phyloP scores from a whole-genome alignment of 2,888 invertebrate species.

The Protodeltote pygarga region DNA sequence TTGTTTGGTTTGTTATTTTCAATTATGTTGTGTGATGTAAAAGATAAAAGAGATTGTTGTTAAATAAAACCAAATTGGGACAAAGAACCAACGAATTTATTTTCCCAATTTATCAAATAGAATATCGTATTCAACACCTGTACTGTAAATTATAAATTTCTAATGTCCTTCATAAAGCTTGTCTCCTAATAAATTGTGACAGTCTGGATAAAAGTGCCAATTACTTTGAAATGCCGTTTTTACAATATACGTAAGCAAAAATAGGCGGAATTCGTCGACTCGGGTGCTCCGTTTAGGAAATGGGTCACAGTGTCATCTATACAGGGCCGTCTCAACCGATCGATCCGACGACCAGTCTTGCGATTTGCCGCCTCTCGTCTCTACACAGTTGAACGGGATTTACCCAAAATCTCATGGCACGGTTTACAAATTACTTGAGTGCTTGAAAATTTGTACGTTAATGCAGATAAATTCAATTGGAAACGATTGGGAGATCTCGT shows the following conservation, averaged over 20 bases:
- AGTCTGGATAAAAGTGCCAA: slow-evolving; percentile 1
- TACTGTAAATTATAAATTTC: no score
- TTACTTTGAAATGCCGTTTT: slow-evolving; percentile 14
- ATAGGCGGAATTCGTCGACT: slow-evolving; percentile 47
- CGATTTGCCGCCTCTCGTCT: slow-evolving; percentile 35
- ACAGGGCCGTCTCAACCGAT: slow-evolving; percentile 57
- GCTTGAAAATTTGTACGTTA: slow-evolving; percentile 42
- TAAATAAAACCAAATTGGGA: no score
- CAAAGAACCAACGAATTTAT: no score
- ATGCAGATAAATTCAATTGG: slow-evolving; percentile 43
- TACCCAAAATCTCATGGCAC: slow-evolving; percentile 41
- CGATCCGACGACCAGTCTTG: slow-evolving; percentile 60
- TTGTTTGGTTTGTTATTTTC: background rate
- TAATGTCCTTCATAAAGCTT: slow-evolving; percentile 5
- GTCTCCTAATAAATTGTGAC: background rate
- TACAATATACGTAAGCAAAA: slow-evolving; percentile 40
- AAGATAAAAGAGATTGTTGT: no score
- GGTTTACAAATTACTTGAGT: slow-evolving; percentile 51
- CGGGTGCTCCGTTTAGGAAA: slow-evolving; percentile 68
- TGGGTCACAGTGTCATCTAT: slow-evolving; percentile 75
- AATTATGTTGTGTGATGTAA: background rate
- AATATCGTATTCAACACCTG: background rate
- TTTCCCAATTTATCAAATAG: background rate
- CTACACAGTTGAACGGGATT: slow-evolving; percentile 39
- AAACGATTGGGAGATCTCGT: slow-evolving; percentile 27